A percentile compares a stretch with the other conserved stretches of the same genome.
Evolutionary conservation across 2,797 vertebrate genomes (phyloP).

Genomic region (Semaprochilodus insignis): DNA sequence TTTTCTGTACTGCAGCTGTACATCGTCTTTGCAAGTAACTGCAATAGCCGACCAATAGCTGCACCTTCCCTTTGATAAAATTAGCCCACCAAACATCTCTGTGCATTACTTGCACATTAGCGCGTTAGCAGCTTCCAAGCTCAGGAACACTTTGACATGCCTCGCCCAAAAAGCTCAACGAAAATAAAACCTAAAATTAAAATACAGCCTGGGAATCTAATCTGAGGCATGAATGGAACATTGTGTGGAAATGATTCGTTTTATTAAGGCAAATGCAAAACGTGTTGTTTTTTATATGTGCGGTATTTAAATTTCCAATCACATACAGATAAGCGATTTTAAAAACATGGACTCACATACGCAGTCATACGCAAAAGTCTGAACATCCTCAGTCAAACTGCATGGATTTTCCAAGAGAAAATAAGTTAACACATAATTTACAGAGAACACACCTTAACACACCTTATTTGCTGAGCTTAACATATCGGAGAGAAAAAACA

Average conservation of each 20-base stretch:
- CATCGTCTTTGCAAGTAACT: conserved; percentile 12
- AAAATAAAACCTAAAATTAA: conserved; percentile 33
- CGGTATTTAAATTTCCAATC: too few relatives aligned
- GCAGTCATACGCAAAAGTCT: too few relatives aligned
- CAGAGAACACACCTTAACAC: too few relatives aligned
- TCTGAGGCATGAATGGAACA: neutral
- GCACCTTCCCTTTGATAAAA: conserved; percentile 50
- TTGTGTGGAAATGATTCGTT: neutral
- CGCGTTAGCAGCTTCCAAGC: conserved; percentile 48
- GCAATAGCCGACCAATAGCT: conserved; percentile 30
- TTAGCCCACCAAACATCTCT: conserved; percentile 55
- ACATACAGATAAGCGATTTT: neutral
- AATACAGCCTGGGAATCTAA: neutral
- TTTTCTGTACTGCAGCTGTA: neutral
- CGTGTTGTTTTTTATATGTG: too few relatives aligned
- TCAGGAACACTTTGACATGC: conserved; percentile 39
- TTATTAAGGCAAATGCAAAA: too few relatives aligned
- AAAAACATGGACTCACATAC: neutral
- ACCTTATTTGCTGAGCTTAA: too few relatives aligned
- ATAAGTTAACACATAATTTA: too few relatives aligned
- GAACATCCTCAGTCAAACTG: too few relatives aligned
- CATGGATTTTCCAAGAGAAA: too few relatives aligned
- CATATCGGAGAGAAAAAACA: too few relatives aligned
- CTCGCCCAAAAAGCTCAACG: conserved; percentile 27
- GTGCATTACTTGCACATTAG: conserved; percentile 60